phyloP scores from a whole-genome alignment of 2,113 vertebrate genomes.

The Thamnophis sirtalis region DNA sequence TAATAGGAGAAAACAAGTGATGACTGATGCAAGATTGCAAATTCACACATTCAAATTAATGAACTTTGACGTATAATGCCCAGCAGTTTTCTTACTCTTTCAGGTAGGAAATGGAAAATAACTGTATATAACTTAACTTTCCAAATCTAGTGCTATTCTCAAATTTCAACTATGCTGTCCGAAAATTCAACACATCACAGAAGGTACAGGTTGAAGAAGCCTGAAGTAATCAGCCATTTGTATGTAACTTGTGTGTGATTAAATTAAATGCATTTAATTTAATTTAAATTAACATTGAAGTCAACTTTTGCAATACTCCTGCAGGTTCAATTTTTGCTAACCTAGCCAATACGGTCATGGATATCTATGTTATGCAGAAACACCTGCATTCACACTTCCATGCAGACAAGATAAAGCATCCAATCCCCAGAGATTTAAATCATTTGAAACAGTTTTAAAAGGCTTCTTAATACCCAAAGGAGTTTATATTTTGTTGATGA shows the following conservation, averaged over 20 bases:
- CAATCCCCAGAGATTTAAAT: background rate
- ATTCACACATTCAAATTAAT: conserved; percentile 14
- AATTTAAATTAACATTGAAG: too few species aligned
- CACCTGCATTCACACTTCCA: background rate
- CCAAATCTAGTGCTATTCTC: background rate
- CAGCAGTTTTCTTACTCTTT: background rate
- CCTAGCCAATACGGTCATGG: background rate
- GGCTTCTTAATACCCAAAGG: rapidly evolving
- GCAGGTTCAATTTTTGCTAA: background rate
- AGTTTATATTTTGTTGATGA: background rate
- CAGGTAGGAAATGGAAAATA: background rate
- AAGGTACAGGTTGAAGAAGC: background rate
- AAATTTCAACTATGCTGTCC: background rate
- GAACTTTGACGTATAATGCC: background rate
- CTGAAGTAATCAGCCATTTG: background rate
- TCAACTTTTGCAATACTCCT: background rate
- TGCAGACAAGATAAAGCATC: background rate
- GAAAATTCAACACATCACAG: background rate
- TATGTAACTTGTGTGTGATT: background rate
- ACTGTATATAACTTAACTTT: background rate
- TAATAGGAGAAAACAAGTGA: background rate
- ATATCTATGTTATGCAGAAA: background rate
- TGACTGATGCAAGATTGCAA: background rate
- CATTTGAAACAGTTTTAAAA: background rate
- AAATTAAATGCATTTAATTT: too few species aligned